These are phyloP conservation scores for Peromyscus aztecus DNA, from an alignment of 2,797 vertebrate species.

Conservation along the genomic window DNA sequence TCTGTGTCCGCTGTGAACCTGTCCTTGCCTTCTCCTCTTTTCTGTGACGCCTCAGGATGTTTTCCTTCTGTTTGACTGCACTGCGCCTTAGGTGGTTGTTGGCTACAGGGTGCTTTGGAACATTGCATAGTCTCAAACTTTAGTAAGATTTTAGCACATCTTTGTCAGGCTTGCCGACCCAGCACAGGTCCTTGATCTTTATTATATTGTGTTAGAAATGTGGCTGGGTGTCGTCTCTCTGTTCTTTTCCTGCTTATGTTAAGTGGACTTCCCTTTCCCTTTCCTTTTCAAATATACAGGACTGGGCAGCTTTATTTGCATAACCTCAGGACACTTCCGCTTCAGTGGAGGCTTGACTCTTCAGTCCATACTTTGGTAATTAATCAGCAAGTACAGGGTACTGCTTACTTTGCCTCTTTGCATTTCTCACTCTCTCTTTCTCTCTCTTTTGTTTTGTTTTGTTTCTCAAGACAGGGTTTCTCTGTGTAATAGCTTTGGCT, in stretches of 20 bases:
- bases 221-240: slow-evolving; percentile 55
- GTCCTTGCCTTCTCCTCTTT: not conserved
- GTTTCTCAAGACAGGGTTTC: not conserved
- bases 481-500: not conserved
- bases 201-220: not conserved
- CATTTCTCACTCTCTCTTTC: too few relatives aligned
- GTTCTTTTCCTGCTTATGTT: slow-evolving; percentile 60
- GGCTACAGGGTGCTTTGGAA: not conserved
- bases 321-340: slow-evolving; percentile 49
- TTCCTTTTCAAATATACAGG: slow-evolving; percentile 52
- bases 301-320: slow-evolving; percentile 60
- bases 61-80: not conserved
- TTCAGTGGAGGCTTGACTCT: not conserved
- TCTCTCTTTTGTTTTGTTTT: too few relatives aligned
- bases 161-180: not conserved
- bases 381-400: slow-evolving; percentile 27
- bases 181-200: not conserved
- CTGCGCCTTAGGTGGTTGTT: not conserved
- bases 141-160: not conserved
- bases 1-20: not conserved
- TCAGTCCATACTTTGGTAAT: slow-evolving; percentile 1
- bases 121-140: not conserved
- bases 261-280: slow-evolving; percentile 49
- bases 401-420: slow-evolving; percentile 40
- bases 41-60: not conserved